These are phyloP conservation scores for Microplitis demolitor DNA, from an alignment of 1,140 invertebrate genomes.

Conservation along the genomic window DNA sequence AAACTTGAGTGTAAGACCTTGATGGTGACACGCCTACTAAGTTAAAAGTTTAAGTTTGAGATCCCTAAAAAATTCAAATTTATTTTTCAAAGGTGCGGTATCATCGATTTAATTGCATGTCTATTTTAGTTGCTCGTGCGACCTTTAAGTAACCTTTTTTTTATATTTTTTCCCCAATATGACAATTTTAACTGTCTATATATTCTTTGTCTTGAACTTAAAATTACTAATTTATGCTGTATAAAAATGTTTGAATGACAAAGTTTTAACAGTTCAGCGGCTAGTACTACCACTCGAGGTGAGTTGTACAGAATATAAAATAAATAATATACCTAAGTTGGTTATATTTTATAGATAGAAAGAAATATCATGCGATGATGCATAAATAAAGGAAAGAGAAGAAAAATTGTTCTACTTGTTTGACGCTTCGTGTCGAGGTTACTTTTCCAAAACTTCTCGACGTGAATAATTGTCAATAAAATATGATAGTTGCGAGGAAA, in stretches of 20 bases:
- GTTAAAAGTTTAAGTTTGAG: not conserved
- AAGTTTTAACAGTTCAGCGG: slow-evolving; percentile 48
- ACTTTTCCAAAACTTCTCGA: slow-evolving; percentile 33
- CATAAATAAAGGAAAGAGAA: slow-evolving; percentile 34
- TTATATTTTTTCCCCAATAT: not conserved
- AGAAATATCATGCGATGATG: slow-evolving; percentile 18
- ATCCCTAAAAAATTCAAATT: not conserved
- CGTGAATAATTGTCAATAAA: slow-evolving; percentile 35
- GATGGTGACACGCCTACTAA: slow-evolving; percentile 24
- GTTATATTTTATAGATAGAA: not conserved
- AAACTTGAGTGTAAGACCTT: slow-evolving; percentile 11
- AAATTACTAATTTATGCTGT: slow-evolving; percentile 1
- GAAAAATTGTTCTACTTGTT: slow-evolving; percentile 10
- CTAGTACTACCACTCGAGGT: slow-evolving; percentile 52
- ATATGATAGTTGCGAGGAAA: slow-evolving; percentile 29
- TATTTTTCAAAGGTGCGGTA: slow-evolving; percentile 20
- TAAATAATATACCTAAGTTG: slow-evolving; percentile 11
- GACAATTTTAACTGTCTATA: not conserved
- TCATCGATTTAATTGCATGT: slow-evolving; percentile 49
- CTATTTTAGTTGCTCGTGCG: not conserved
- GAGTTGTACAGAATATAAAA: slow-evolving; percentile 3
- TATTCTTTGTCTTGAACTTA: not conserved
- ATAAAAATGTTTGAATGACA: slow-evolving; percentile 26
- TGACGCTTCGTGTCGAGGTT: slow-evolving; percentile 29
- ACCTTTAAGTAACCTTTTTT: not conserved